Conservation (phyloP, 2,888 invertebrate species). For the Amblyjoppa proteus region DNA sequence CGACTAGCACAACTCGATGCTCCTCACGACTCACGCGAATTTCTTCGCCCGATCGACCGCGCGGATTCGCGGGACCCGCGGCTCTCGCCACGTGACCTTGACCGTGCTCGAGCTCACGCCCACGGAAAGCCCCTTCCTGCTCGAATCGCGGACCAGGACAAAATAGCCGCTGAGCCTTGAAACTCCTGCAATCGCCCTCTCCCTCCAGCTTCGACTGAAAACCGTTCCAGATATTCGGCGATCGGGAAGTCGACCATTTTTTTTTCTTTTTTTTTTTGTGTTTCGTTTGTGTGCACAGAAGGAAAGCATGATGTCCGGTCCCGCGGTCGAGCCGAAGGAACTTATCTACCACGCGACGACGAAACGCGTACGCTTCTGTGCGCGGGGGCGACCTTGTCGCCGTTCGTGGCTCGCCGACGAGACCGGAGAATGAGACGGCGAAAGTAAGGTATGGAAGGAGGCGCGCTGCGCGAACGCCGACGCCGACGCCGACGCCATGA, state of each 20-base stretch:
- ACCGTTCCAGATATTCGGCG: not conserved
- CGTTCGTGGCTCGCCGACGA: constrained; percentile 21
- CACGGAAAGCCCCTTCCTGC: constrained; percentile 21
- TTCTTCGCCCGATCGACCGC: constrained; percentile 27
- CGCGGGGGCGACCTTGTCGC: constrained; percentile 52
- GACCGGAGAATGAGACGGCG: constrained; percentile 42
- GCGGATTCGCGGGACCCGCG: not conserved
- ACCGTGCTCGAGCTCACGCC: constrained; percentile 30
- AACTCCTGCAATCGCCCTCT: not conserved
- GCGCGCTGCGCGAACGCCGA: constrained; percentile 54
- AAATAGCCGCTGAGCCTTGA: constrained; percentile 27
- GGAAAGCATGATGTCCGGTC: not conserved
- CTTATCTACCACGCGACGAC: constrained; percentile 26
- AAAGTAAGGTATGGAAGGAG: constrained; percentile 49
- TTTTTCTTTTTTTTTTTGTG: not conserved
- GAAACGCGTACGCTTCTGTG: constrained; percentile 17
- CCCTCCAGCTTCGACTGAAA: not conserved
- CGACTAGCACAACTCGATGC: not conserved
- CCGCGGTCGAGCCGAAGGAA: constrained; percentile 9
- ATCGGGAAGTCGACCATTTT: not conserved
- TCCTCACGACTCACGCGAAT: constrained; percentile 25
- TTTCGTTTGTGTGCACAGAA: not conserved
- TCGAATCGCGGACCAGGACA: not conserved
- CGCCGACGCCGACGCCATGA: constrained; percentile 80
- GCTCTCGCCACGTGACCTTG: constrained; percentile 42